Conservation (phyloP, 2,797 vertebrate genomes). For the Pseudochirops corinnae region DNA sequence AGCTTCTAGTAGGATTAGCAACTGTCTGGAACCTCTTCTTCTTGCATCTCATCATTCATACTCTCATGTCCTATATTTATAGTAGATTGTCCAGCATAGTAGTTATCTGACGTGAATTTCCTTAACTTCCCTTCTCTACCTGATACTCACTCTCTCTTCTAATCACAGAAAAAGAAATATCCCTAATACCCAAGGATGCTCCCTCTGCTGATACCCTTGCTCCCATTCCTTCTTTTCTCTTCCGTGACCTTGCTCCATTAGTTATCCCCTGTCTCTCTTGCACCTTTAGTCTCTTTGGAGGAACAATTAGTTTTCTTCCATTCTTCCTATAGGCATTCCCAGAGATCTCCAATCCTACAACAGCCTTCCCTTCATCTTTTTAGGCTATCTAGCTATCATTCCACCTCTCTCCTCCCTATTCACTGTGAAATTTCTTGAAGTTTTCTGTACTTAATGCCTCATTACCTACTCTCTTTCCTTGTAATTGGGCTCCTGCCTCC, state of each 20-base stretch:
- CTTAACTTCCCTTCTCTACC: neutral
- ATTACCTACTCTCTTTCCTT: neutral
- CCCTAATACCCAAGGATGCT: neutral
- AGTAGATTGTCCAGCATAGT: neutral
- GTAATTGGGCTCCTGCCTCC: neutral
- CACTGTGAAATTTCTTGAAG: neutral
- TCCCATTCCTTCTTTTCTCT: neutral
- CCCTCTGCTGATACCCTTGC: neutral
- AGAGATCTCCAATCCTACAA: neutral
- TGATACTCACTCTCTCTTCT: neutral
- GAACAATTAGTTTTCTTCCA: neutral
- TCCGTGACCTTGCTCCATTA: neutral
- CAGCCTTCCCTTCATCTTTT: neutral
- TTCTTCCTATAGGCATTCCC: neutral
- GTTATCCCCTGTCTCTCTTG: neutral
- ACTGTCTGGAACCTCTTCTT: neutral
- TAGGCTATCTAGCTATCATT: neutral
- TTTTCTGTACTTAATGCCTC: neutral
- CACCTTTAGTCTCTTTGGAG: neutral
- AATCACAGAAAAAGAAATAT: neutral
- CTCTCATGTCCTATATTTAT: neutral
- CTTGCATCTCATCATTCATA: neutral
- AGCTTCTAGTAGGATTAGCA: neutral
- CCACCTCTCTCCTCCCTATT: neutral
- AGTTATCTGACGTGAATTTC: neutral